A percentile compares a stretch with the other conserved stretches of the same genome.
These are phyloP conservation scores for Elymnias hypermnestra DNA, from an alignment of 1,140 invertebrate species.

Conservation along the genomic window DNA sequence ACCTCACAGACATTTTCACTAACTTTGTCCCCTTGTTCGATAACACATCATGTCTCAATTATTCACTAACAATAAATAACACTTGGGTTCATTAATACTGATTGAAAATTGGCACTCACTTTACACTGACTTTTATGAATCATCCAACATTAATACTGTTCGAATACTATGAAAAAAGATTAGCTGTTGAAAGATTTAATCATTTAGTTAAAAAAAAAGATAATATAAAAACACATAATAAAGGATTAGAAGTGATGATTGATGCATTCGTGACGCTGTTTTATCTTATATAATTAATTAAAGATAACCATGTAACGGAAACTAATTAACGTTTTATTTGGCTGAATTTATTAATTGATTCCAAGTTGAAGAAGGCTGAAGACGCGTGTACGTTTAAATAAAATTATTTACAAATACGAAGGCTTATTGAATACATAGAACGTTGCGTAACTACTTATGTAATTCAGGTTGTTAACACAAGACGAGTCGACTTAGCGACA, in stretches of 20 bases:
- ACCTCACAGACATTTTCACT: conserved; percentile 61
- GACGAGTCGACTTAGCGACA: conserved; percentile 26
- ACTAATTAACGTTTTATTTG: conserved; percentile 16
- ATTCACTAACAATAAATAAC: conserved; percentile 25
- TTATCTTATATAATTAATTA: conserved; percentile 25
- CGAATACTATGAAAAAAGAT: conserved; percentile 16
- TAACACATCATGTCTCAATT: conserved; percentile 39
- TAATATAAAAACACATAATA: conserved; percentile 29
- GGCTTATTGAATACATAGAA: not conserved
- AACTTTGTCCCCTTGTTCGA: conserved; percentile 32
- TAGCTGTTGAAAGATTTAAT: conserved; percentile 26
- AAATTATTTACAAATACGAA: not conserved
- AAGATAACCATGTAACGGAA: conserved; percentile 10
- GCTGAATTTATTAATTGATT: not conserved
- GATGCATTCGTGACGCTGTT: conserved; percentile 32
- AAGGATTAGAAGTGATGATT: conserved; percentile 31
- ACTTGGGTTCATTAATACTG: conserved; percentile 49
- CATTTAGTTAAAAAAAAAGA: conserved; percentile 5
- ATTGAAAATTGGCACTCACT: conserved; percentile 29
- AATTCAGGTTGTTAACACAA: conserved; percentile 14
- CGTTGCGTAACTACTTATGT: conserved; percentile 13
- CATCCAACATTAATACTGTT: conserved; percentile 30
- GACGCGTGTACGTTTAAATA: not conserved
- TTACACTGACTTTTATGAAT: conserved; percentile 33
- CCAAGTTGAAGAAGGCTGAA: not conserved